Evolutionary conservation across 2,888 invertebrate genomes (phyloP).

Genomic region (Ceriagrion tenellum): DNA sequence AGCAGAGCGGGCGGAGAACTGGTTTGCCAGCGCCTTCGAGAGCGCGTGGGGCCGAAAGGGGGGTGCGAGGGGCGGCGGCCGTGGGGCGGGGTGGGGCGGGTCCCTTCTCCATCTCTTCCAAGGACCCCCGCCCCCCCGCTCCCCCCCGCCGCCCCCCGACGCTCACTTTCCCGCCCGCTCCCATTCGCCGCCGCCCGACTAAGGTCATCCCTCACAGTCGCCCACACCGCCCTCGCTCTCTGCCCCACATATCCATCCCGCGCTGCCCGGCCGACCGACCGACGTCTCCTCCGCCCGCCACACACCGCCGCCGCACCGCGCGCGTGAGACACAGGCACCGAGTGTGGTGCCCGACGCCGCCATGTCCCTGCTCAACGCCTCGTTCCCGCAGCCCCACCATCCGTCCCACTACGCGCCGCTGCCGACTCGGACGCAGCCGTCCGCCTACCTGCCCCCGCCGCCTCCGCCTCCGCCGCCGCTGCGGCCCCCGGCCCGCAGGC

Average conservation of each 20-base stretch:
- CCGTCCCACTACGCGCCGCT: slow-evolving; percentile 37
- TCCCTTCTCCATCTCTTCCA: not conserved
- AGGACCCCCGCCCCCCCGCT: not conserved
- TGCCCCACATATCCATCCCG: slow-evolving; percentile 15
- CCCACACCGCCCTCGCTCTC: slow-evolving; percentile 38
- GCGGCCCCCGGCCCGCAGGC: not conserved
- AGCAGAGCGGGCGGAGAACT: slow-evolving; percentile 34
- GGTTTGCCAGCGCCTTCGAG: not conserved
- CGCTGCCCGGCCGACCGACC: slow-evolving; percentile 2
- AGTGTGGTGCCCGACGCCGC: slow-evolving; percentile 32
- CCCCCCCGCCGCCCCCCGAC: not conserved
- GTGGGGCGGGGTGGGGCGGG: slow-evolving; percentile 65
- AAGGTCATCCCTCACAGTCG: slow-evolving; percentile 56
- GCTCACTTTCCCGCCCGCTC: slow-evolving; percentile 64
- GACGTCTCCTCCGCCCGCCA: not conserved
- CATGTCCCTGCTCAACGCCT: slow-evolving; percentile 77
- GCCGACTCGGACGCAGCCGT: slow-evolving; percentile 18
- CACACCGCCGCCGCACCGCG: slow-evolving; percentile 34
- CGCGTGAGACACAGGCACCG: not conserved
- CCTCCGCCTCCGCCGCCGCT: not conserved
- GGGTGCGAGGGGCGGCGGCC: slow-evolving; percentile 34
- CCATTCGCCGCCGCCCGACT: slow-evolving; percentile 52
- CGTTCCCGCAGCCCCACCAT: slow-evolving; percentile 73
- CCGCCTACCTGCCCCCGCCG: slow-evolving; percentile 11
- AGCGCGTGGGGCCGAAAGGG: not conserved